Percentiles rank a stretch among this genome's conserved stretches.
phyloP scores from a whole-genome alignment of 1,140 invertebrate genomes.

The Diorhabda carinulata region DNA sequence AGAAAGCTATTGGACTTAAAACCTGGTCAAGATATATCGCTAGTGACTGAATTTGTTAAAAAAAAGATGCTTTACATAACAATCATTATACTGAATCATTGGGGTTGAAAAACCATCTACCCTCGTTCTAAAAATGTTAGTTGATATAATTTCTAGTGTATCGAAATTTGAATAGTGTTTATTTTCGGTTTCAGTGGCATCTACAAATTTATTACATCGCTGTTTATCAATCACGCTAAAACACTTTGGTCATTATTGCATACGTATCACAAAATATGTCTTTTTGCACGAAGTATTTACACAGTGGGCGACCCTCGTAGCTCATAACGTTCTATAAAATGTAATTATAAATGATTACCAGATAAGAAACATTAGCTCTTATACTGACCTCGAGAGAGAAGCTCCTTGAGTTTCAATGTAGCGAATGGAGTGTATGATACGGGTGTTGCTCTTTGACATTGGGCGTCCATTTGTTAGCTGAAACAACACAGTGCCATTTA shows the following conservation, averaged over 20 bases:
- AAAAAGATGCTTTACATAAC: too few species aligned
- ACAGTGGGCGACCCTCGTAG: constrained; percentile 4
- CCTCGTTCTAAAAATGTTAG: too few species aligned
- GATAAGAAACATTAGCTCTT: too few species aligned
- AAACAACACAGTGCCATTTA: constrained; percentile 43
- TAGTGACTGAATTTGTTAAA: too few species aligned
- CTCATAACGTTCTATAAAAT: too few species aligned
- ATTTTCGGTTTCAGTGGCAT: neutral
- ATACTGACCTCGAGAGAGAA: neutral
- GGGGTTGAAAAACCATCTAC: too few species aligned
- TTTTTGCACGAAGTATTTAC: constrained; percentile 19
- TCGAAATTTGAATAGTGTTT: too few species aligned
- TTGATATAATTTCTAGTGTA: too few species aligned
- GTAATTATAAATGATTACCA: too few species aligned
- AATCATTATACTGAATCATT: too few species aligned
- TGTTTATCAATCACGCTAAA: neutral
- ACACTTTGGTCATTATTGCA: constrained; percentile 31
- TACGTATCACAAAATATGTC: constrained; percentile 32
- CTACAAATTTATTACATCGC: neutral
- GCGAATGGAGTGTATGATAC: constrained; percentile 38
- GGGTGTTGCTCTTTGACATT: constrained; percentile 41
- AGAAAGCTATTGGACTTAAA: too few species aligned
- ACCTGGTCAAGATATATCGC: too few species aligned
- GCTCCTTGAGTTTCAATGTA: constrained; percentile 31
- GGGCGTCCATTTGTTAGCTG: constrained; percentile 47